Percentiles rank a stretch among this genome's conserved stretches.
These are phyloP conservation scores for Adrianichthys oophorus DNA, from an alignment of 2,797 vertebrate genomes.

Conservation along the genomic window DNA sequence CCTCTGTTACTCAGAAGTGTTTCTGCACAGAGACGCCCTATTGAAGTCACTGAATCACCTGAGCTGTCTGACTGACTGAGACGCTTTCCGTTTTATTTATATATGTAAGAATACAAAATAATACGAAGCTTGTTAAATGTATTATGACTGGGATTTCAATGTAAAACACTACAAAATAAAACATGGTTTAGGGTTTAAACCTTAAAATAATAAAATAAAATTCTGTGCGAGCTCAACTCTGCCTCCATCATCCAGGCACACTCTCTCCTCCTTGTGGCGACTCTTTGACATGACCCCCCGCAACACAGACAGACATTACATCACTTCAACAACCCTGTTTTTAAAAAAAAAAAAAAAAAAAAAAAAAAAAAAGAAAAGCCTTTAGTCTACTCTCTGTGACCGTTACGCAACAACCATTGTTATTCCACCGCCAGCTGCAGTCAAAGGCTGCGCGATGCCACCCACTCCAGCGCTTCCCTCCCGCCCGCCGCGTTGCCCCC, in stretches of 20 bases:
- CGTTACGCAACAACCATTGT: constrained; percentile 54
- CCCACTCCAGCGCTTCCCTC: constrained; percentile 41
- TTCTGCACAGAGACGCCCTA: neutral
- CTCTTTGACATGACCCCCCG: constrained; percentile 32
- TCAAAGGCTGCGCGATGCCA: constrained; percentile 31
- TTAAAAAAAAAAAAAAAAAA: constrained; percentile 8
- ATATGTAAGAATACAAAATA: too few species aligned
- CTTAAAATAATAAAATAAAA: neutral
- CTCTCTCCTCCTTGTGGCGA: constrained; percentile 67
- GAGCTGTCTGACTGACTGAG: too few species aligned
- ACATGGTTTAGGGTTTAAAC: neutral
- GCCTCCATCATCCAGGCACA: constrained; percentile 21
- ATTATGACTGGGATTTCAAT: too few species aligned
- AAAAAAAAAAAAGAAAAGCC: neutral
- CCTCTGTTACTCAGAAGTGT: constrained; percentile 22
- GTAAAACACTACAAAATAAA: too few species aligned
- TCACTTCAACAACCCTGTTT: constrained; percentile 51
- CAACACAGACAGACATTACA: constrained; percentile 65
- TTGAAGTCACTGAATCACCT: too few species aligned
- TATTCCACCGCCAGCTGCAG: constrained; percentile 36
- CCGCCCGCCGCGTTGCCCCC: constrained; percentile 21
- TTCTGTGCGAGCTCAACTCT: constrained; percentile 4
- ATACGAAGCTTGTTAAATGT: too few species aligned
- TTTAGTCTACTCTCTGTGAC: constrained; percentile 38
- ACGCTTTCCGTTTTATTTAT: too few species aligned